A percentile compares a stretch with the other conserved stretches of the same genome.
phyloP scores from a whole-genome alignment of 2,113 vertebrate species.

The Paramisgurnus dabryanus region DNA sequence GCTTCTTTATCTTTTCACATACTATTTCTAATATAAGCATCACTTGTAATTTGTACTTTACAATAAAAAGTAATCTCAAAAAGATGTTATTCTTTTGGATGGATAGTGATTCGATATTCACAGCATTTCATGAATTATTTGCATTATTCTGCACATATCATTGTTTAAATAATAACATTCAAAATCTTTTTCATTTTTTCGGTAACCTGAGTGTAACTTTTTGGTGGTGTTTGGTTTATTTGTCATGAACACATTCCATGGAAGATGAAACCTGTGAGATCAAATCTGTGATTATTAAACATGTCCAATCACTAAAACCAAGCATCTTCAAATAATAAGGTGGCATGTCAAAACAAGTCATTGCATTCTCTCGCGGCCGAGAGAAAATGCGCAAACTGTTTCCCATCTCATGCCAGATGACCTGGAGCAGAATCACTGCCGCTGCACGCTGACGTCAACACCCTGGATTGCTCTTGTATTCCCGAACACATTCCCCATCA shows the following conservation, averaged over 20 bases:
- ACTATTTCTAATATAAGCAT: slow-evolving; percentile 1
- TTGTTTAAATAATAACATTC: slow-evolving; percentile 13
- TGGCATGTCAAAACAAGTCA: slow-evolving; percentile 9
- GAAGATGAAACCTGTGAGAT: neutral
- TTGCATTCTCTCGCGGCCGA: neutral
- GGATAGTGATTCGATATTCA: neutral
- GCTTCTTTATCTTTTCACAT: slow-evolving; percentile 23
- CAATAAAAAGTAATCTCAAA: slow-evolving; percentile 5
- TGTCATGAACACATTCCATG: neutral
- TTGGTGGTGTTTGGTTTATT: neutral
- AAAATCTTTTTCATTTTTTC: neutral
- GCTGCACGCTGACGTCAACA: slow-evolving; percentile 32
- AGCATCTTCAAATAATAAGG: neutral
- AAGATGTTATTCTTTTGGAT: neutral
- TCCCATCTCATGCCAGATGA: neutral
- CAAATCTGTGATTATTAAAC: neutral
- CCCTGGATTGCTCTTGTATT: slow-evolving; percentile 27
- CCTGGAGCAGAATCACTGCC: slow-evolving; percentile 5
- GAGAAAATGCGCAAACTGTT: neutral
- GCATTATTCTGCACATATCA: neutral
- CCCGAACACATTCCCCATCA: neutral
- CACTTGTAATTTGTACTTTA: neutral
- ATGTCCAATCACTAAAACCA: no score
- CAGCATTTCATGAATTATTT: neutral
- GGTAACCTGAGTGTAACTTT: neutral